Conservation (phyloP, 2,888 invertebrate species). For the Baccha elongata region DNA sequence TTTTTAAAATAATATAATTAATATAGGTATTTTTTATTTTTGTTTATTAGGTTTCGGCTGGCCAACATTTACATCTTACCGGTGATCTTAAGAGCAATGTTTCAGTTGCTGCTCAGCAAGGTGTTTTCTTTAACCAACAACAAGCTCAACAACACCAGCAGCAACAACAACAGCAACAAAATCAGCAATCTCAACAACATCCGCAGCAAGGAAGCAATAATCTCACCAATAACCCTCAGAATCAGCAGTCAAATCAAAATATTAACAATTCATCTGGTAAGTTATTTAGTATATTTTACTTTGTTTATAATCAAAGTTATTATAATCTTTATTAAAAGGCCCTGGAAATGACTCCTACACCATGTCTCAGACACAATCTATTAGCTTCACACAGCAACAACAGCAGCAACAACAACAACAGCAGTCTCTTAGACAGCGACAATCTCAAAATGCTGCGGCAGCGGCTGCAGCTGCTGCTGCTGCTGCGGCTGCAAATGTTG, state of each 20-base stretch:
- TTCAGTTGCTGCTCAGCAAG: slow-evolving; percentile 92
- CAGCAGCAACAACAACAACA: slow-evolving; percentile 83
- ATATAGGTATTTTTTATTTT: not conserved
- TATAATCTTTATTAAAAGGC: slow-evolving; percentile 75
- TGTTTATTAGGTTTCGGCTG: slow-evolving; percentile 89
- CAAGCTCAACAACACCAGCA: slow-evolving; percentile 76
- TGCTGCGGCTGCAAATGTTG: slow-evolving; percentile 79
- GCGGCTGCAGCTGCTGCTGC: slow-evolving; percentile 81
- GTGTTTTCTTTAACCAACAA: slow-evolving; percentile 87
- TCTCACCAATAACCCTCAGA: slow-evolving; percentile 75
- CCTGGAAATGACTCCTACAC: slow-evolving; percentile 85
- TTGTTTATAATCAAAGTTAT: not conserved
- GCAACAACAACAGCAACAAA: slow-evolving; percentile 75
- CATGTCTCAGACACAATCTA: slow-evolving; percentile 92
- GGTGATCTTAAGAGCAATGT: slow-evolving; percentile 89
- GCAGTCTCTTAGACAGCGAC: slow-evolving; percentile 76
- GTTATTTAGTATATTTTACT: not conserved
- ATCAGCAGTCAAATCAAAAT: slow-evolving; percentile 80
- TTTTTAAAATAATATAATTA: not conserved
- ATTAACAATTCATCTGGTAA: slow-evolving; percentile 81
- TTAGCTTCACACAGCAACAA: slow-evolving; percentile 91
- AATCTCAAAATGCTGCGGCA: slow-evolving; percentile 78
- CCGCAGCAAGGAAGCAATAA: slow-evolving; percentile 81
- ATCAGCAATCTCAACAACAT: slow-evolving; percentile 76
- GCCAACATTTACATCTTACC: slow-evolving; percentile 92